A percentile compares a stretch with the other conserved stretches of the same genome.
These are phyloP conservation scores for Gouania willdenowi DNA, from an alignment of 2,797 vertebrate genomes.

Conservation along the genomic window DNA sequence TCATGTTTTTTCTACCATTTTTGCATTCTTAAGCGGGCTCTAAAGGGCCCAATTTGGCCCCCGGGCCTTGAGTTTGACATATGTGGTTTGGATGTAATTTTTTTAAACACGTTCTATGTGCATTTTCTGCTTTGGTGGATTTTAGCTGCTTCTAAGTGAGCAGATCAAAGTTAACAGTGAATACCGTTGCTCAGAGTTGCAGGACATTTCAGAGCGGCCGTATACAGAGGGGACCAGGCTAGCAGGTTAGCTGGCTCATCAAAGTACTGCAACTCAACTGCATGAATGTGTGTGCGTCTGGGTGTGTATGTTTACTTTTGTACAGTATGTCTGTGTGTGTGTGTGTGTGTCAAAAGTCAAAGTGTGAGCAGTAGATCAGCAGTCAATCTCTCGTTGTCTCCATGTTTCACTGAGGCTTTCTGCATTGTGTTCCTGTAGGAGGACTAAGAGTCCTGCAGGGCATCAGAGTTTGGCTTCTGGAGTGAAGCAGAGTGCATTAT, in stretches of 20 bases:
- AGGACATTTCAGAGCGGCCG: constrained; percentile 71
- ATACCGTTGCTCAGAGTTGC: constrained; percentile 72
- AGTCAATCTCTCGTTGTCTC: constrained; percentile 34
- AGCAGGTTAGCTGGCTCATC: constrained; percentile 69
- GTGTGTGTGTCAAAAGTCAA: constrained; percentile 23
- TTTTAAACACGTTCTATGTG: neutral
- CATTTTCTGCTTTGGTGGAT: neutral
- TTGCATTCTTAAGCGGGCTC: too few species aligned
- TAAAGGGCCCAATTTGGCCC: too few species aligned
- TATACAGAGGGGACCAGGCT: constrained; percentile 64
- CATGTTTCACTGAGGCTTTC: constrained; percentile 45
- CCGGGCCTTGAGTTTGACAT: too few species aligned
- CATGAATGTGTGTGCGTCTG: constrained; percentile 49
- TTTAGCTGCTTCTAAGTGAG: constrained; percentile 6
- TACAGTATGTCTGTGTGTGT: constrained; percentile 3
- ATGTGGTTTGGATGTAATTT: too few species aligned
- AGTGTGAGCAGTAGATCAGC: constrained; percentile 31
- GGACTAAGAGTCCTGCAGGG: constrained; percentile 60
- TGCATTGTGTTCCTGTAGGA: constrained; percentile 69
- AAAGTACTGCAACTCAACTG: constrained; percentile 49
- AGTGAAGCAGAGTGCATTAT: constrained; percentile 71
- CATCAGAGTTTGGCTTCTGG: constrained; percentile 61
- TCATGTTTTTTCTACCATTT: too few species aligned
- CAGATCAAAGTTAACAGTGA: constrained; percentile 55
- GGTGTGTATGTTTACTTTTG: neutral